Base-by-base conservation (phyloP, 2,113 vertebrate species). In the Formicarius rufipectus region DNA sequence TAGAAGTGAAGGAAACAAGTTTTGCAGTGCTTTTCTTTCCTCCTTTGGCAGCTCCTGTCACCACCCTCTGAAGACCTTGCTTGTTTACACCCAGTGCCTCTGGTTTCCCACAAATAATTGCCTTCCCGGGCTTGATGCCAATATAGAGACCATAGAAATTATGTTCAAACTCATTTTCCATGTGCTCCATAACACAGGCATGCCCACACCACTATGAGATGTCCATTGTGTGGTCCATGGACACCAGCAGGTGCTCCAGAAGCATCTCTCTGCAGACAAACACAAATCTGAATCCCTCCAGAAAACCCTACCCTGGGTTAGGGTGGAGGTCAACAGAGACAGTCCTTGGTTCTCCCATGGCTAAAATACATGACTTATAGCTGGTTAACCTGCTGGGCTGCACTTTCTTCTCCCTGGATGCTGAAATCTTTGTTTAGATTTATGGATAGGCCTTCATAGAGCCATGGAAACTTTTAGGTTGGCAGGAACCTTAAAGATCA, bases 131-230 rank as follows among this genome's bases (percentile, higher is more conserved):
- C n/a, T 45, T 22, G 49, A 35, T 17, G 9, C 3, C 4, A 13
- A 2, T 5, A 4, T 1, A 35, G 30, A 49, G 39, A 40, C 10
- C 58, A 13, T 2, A 18, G 24, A 42, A 20, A 31, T 19, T 24
- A 20, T 18, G 4, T 3, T 44, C 49, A 64, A 25, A 28, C 8
- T 39, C 3, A 3, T 73, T 47, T 55, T 87, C 56, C 3, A 0
- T 0, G 0, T 81, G 52, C 17, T 49, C 60, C 19, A 4, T 23
- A 9, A 14, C 31, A 14, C 23, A 68, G 6, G 2, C 4, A 7
- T 2, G 11, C 4, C 20, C 55, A 37, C 7, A 16, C 10, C 30
- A 35, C 39, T 0, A 0, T 9, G 21, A 87, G 31, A 19, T 9
- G 6, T 14, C 27, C 59, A 3, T 24, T 12, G 24, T 7, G 31